A percentile compares a stretch with the other conserved stretches of the same genome.
phyloP scores from a whole-genome alignment of 1,140 invertebrate species.

The Bombus superbus region DNA sequence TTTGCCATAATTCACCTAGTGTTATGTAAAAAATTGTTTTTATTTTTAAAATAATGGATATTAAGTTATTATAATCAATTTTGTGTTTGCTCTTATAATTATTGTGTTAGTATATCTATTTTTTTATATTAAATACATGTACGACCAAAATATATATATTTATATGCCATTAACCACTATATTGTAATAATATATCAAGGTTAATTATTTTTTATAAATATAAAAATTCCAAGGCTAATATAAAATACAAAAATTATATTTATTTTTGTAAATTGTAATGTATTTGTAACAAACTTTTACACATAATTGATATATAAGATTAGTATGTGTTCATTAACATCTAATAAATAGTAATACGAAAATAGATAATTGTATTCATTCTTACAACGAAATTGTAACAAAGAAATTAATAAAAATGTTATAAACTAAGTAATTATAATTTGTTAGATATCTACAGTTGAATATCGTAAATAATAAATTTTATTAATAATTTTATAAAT shows the following conservation, averaged over 20 bases:
- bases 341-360: neutral
- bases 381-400: neutral
- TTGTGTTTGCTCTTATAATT: neutral
- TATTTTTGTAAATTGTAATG: neutral
- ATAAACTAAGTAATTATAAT: neutral
- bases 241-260: constrained; percentile 4
- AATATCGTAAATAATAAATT: neutral
- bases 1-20: neutral
- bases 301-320: neutral
- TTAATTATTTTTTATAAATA: neutral
- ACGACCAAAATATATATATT: neutral
- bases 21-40: neutral
- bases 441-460: neutral
- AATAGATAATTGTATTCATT: neutral
- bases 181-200: neutral
- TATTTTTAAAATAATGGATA: neutral
- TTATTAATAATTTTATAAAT: neutral
- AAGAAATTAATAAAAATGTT: neutral
- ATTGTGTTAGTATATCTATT: neutral
- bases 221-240: neutral
- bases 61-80: neutral
- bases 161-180: neutral
- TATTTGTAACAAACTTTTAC: constrained; percentile 12
- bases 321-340: neutral
- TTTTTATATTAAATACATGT: neutral